Evolutionary conservation across 2,113 vertebrate genomes (phyloP).

Genomic region (Cynoglossus semilaevis): DNA sequence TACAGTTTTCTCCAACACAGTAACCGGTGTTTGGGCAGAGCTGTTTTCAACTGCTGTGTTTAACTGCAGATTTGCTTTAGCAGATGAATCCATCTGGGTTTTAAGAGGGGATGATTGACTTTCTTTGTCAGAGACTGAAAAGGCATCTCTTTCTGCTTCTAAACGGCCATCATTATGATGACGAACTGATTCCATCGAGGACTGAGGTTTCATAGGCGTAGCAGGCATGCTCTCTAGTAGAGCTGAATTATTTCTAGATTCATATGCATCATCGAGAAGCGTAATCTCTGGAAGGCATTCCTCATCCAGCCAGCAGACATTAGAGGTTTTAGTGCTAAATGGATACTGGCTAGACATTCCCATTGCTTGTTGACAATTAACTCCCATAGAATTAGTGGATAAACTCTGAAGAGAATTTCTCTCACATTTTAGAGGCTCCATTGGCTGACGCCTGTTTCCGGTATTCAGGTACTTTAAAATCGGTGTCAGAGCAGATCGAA

Average conservation of each 20-base stretch:
- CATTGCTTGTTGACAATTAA: background rate
- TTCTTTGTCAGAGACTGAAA: background rate
- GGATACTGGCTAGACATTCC: background rate
- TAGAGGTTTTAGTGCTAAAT: background rate
- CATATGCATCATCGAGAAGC: conserved; percentile 30
- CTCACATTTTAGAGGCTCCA: conserved; percentile 10
- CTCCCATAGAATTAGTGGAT: background rate
- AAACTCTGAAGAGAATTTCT: background rate
- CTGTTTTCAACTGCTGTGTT: conserved; percentile 7
- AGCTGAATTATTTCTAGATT: conserved; percentile 24
- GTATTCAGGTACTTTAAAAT: conserved; percentile 45
- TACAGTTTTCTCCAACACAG: background rate
- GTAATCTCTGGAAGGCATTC: conserved; percentile 54
- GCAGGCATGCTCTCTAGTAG: background rate
- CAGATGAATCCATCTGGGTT: background rate
- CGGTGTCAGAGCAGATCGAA: conserved; percentile 47
- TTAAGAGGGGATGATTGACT: background rate
- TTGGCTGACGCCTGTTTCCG: conserved; percentile 6
- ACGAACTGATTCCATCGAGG: background rate
- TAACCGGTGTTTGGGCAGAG: conserved; percentile 11
- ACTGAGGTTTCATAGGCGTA: background rate
- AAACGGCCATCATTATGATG: background rate
- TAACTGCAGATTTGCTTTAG: background rate
- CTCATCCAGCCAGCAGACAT: conserved; percentile 20
- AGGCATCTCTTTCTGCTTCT: background rate